These are phyloP conservation scores for Seira musarum DNA, from an alignment of 2,888 invertebrate genomes.

Conservation along the genomic window DNA sequence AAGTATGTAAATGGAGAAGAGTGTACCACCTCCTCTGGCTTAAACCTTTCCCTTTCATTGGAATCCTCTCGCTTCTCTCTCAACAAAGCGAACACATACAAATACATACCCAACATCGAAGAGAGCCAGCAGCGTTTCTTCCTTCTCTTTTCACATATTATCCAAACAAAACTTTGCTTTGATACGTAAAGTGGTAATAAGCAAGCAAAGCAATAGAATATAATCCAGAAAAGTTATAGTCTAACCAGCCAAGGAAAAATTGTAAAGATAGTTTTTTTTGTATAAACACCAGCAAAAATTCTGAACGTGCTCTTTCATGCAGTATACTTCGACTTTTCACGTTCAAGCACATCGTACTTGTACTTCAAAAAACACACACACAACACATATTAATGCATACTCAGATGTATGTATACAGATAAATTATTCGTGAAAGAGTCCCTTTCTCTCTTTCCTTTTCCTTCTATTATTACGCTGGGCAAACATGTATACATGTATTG, in stretches of 20 bases:
- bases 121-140: background rate
- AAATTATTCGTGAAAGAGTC: constrained; percentile 42
- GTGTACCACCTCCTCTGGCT: constrained; percentile 39
- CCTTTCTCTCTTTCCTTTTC: constrained; percentile 31
- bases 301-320: background rate
- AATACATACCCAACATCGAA: constrained; percentile 29
- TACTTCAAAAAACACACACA: background rate
- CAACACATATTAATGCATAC: too few relatives aligned
- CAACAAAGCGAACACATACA: background rate
- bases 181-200: constrained; percentile 3
- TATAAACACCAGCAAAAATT: constrained; percentile 10
- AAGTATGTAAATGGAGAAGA: background rate
- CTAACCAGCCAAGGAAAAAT: background rate
- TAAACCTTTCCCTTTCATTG: constrained; percentile 60
- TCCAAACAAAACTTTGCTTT: constrained; percentile 10
- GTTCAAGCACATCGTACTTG: background rate
- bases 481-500: background rate
- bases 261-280: constrained; percentile 7
- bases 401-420: constrained; percentile 10
- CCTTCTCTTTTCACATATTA: too few relatives aligned
- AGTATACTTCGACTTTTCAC: background rate
- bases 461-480: constrained; percentile 20
- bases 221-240: constrained; percentile 5
- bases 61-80: constrained; percentile 34
- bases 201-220: background rate